These are phyloP conservation scores for Megatriorchis doriae DNA, from an alignment of 2,113 vertebrate species.

Conservation along the genomic window DNA sequence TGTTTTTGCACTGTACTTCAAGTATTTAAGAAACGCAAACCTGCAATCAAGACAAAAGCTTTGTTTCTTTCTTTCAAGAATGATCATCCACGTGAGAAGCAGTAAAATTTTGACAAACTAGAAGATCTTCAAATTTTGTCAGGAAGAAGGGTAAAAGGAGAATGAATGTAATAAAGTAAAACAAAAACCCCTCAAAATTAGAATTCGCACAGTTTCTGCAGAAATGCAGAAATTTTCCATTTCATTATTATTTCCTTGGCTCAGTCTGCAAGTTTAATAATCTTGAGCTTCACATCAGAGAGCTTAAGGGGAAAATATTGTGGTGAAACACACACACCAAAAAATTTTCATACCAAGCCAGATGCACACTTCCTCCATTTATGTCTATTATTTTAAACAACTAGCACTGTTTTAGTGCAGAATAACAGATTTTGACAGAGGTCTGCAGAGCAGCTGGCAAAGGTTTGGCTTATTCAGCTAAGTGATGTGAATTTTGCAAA, in stretches of 20 bases:
- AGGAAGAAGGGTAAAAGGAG: background rate
- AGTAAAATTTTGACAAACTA: background rate
- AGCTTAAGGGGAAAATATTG: background rate
- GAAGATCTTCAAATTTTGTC: background rate
- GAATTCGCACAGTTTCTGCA: background rate
- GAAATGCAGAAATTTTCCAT: background rate
- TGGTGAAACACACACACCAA: background rate
- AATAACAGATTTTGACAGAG: background rate
- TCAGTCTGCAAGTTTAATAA: background rate
- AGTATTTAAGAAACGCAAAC: background rate
- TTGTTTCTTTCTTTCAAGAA: background rate
- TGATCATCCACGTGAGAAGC: accelerated
- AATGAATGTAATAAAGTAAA: background rate
- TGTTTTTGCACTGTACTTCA: background rate
- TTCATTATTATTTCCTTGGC: background rate
- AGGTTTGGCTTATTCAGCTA: background rate
- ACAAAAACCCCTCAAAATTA: background rate
- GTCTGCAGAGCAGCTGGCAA: background rate
- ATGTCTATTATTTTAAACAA: background rate
- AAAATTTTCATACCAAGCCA: background rate
- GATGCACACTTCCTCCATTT: background rate
- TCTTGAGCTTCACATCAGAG: background rate
- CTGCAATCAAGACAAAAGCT: background rate
- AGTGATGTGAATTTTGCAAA: background rate
- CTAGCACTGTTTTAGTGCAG: background rate